Conservation (phyloP, 2,797 vertebrate genomes). For the Valencia hispanica region DNA sequence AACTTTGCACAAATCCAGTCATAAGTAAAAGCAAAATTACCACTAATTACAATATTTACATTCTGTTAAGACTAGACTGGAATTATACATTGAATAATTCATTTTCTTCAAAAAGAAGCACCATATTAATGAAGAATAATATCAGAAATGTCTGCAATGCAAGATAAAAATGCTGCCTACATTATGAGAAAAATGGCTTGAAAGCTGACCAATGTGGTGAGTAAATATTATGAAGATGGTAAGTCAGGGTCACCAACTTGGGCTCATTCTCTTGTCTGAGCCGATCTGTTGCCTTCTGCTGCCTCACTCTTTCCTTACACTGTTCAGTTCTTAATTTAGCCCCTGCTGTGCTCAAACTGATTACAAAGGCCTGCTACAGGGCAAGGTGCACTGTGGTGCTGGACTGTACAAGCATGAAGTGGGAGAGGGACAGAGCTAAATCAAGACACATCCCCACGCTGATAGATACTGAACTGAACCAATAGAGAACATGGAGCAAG, state of each 20-base stretch:
- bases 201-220: constrained; percentile 36
- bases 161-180: neutral
- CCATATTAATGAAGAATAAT: neutral
- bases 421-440: constrained; percentile 60
- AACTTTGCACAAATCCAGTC: neutral
- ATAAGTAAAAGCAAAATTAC: neutral
- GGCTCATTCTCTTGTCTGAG: constrained; percentile 38
- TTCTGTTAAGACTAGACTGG: neutral
- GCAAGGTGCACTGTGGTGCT: constrained; percentile 41
- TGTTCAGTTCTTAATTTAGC: constrained; percentile 67
- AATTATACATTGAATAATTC: neutral
- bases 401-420: constrained; percentile 49
- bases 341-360: constrained; percentile 50
- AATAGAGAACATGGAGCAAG: constrained; percentile 71
- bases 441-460: constrained; percentile 73
- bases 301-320: constrained; percentile 41
- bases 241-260: constrained; percentile 38
- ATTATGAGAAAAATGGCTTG: constrained; percentile 22
- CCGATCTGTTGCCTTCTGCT: constrained; percentile 50
- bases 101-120: constrained; percentile 6
- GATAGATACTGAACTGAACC: constrained; percentile 74
- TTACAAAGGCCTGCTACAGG: constrained; percentile 47
- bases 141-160: neutral
- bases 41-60: neutral
- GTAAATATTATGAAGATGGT: constrained; percentile 40